These are phyloP conservation scores for Antrozous pallidus DNA, from an alignment of 2,797 vertebrate species.

Conservation along the genomic window DNA sequence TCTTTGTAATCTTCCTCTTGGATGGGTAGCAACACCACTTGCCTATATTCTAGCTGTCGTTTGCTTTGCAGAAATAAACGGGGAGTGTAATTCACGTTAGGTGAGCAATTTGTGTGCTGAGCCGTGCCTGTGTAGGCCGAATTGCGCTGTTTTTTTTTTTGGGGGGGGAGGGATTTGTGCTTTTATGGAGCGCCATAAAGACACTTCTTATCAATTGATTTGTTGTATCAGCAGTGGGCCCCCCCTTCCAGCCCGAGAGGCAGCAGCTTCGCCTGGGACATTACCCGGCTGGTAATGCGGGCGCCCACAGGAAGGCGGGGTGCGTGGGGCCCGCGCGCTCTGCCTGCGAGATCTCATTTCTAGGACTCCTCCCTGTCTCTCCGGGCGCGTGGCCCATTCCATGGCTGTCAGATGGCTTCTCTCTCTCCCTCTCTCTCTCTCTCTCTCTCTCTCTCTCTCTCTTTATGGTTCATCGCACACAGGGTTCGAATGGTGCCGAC, in stretches of 20 bases:
- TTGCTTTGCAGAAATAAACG: constrained; percentile 73
- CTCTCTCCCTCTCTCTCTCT: too few relatives aligned
- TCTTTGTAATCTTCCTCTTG: constrained; percentile 76
- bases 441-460: too few relatives aligned
- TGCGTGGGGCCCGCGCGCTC: constrained; percentile 62
- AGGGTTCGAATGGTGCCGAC: constrained; percentile 62
- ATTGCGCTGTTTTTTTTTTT: constrained; percentile 55
- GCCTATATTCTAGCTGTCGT: constrained; percentile 70
- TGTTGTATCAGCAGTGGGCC: constrained; percentile 76
- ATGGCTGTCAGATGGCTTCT: constrained; percentile 54
- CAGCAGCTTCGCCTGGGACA: constrained; percentile 63
- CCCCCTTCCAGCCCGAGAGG: constrained; percentile 58
- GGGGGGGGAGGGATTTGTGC: neutral
- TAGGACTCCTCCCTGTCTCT: constrained; percentile 67
- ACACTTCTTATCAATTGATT: constrained; percentile 83
- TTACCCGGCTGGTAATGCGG: constrained; percentile 51
- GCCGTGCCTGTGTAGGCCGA: constrained; percentile 77
- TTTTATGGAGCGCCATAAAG: constrained; percentile 69
- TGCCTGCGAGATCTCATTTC: constrained; percentile 69
- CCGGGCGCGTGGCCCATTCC: constrained; percentile 1
- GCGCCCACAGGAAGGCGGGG: constrained; percentile 33
- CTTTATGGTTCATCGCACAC: constrained; percentile 68
- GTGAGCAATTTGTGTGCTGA: constrained; percentile 80
- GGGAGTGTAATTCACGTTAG: constrained; percentile 81
- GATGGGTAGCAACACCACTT: constrained; percentile 71